A percentile compares a stretch with the other conserved stretches of the same genome.
Evolutionary conservation across 2,797 vertebrate species (phyloP).

Genomic region (Mareca penelope): DNA sequence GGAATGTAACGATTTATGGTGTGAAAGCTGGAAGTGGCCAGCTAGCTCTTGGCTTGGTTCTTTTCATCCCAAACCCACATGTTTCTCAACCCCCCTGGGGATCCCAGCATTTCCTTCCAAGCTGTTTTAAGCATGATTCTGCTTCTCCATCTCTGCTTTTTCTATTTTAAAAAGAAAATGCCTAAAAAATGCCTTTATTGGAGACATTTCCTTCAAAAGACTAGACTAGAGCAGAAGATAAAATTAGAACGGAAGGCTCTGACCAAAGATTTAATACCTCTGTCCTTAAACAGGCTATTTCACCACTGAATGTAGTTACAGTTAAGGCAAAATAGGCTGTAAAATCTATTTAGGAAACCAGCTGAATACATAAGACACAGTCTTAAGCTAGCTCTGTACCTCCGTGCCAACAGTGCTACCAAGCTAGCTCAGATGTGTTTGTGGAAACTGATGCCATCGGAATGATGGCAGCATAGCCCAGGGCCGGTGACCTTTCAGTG

Average conservation of each 20-base stretch:
- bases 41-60: constrained; percentile 5
- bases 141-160: constrained; percentile 19
- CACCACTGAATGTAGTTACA: not conserved
- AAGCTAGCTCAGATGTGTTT: not conserved
- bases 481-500: not conserved
- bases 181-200: constrained; percentile 23
- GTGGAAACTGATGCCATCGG: not conserved
- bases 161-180: constrained; percentile 32
- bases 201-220: not conserved
- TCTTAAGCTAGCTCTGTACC: not conserved
- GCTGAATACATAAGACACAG: not conserved
- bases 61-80: constrained; percentile 39
- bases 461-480: not conserved
- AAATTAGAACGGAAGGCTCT: not conserved
- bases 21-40: constrained; percentile 49
- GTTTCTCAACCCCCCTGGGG: constrained; percentile 43
- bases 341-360: constrained; percentile 15
- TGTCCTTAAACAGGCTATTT: not conserved
- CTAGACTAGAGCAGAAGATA: not conserved
- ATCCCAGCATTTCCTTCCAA: constrained; percentile 38
- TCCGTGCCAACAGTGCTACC: not conserved
- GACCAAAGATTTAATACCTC: not conserved
- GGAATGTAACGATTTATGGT: constrained; percentile 31
- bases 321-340: not conserved
- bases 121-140: constrained; percentile 46